Percentiles rank a stretch among this genome's conserved stretches.
Evolutionary conservation across 2,797 vertebrate genomes (phyloP).

Genomic region (Cyclura pinguis): DNA sequence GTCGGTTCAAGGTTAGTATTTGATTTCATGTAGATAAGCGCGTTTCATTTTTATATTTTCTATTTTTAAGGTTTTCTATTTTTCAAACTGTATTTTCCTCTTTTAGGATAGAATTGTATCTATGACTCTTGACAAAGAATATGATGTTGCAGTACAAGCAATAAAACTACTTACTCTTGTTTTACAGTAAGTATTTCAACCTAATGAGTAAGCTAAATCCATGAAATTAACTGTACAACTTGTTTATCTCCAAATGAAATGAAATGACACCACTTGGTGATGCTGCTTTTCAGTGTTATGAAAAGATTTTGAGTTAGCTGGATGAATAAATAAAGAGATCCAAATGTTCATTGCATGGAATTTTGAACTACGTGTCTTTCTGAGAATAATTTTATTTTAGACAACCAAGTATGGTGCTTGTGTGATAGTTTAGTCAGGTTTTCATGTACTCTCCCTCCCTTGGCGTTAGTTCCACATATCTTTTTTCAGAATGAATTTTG

Average conservation of each 20-base stretch:
- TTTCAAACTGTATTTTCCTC: conserved; percentile 56
- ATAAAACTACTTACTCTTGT: conserved; percentile 99
- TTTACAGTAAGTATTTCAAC: conserved; percentile 91
- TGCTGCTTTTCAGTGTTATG: conserved; percentile 4
- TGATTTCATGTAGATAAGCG: not conserved
- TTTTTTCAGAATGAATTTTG: not conserved
- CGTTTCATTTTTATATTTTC: not conserved
- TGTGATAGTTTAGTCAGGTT: not conserved
- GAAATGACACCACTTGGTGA: not conserved
- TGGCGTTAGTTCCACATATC: too few species aligned
- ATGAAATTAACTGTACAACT: not conserved
- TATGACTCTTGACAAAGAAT: conserved; percentile 99
- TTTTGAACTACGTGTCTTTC: not conserved
- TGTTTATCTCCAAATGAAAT: too few species aligned
- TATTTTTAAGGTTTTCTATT: conserved; percentile 52
- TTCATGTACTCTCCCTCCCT: not conserved
- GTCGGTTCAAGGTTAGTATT: conserved; percentile 94
- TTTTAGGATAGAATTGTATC: conserved; percentile 97
- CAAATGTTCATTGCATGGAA: not conserved
- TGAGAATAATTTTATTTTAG: not conserved
- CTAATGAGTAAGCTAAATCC: not conserved
- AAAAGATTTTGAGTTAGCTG: not conserved
- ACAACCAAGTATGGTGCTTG: not conserved
- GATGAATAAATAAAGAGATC: not conserved
- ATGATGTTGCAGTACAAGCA: conserved; percentile 98